These are phyloP conservation scores for Stenichneumon culpator DNA, from an alignment of 2,888 invertebrate species.

Conservation along the genomic window DNA sequence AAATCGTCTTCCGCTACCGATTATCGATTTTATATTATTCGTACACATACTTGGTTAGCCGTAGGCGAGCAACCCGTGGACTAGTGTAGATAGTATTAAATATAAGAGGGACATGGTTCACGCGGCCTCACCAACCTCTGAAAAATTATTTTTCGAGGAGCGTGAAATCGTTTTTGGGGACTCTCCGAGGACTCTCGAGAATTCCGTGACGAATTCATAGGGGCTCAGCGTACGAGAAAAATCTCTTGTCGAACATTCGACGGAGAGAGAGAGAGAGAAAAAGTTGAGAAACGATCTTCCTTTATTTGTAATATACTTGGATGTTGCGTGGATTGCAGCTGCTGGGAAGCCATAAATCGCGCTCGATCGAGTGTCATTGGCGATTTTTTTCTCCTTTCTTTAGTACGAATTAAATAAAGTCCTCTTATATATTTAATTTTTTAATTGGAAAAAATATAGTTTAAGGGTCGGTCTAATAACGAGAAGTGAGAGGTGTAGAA, in stretches of 20 bases:
- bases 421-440: background rate
- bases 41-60: background rate
- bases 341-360: conserved; percentile 49
- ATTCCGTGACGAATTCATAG: conserved; percentile 71
- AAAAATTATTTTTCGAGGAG: conserved; percentile 59
- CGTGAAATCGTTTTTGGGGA: conserved; percentile 65
- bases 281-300: conserved; percentile 61
- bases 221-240: conserved; percentile 61
- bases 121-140: conserved; percentile 39
- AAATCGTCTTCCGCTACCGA: no score
- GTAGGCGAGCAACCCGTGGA: conserved; percentile 16
- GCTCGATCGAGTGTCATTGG: conserved; percentile 51
- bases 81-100: background rate
- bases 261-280: conserved; percentile 47
- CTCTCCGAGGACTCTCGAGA: conserved; percentile 56
- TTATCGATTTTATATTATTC: conserved; percentile 51
- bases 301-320: conserved; percentile 38
- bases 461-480: conserved; percentile 13
- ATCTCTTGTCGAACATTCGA: conserved; percentile 36
- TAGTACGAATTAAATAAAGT: no score
- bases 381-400: conserved; percentile 30
- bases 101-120: conserved; percentile 7
- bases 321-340: conserved; percentile 44
- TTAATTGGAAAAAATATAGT: background rate
- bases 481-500: conserved; percentile 15